A percentile compares a stretch with the other conserved stretches of the same genome.
phyloP scores from a whole-genome alignment of 2,113 vertebrate species.

The Erythrocercus mccallii region DNA sequence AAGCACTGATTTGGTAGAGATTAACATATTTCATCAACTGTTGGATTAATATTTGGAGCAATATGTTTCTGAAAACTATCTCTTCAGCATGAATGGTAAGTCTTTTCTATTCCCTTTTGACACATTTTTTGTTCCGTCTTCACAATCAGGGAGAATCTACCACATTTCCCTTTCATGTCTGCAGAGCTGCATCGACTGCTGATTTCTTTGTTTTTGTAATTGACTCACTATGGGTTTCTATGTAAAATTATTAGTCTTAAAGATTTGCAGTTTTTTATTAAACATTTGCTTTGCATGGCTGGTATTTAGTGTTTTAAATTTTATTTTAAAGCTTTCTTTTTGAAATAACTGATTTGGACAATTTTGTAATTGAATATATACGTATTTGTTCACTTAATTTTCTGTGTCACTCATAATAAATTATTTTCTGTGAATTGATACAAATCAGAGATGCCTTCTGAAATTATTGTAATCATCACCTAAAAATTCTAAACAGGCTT shows the following conservation, averaged over 20 bases:
- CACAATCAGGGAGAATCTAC: slow-evolving; percentile 20
- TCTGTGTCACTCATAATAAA: not conserved
- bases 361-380: not conserved
- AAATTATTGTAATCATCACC: not conserved
- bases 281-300: not conserved
- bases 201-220: slow-evolving; percentile 55
- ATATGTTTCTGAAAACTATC: slow-evolving; percentile 78
- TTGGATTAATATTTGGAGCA: slow-evolving; percentile 73
- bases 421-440: not conserved
- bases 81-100: slow-evolving; percentile 84
- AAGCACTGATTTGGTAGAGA: slow-evolving; percentile 62
- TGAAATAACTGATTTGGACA: not conserved
- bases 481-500: not conserved
- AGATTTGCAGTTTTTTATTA: not conserved
- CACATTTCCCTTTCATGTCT: slow-evolving; percentile 14
- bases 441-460: not conserved
- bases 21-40: slow-evolving; percentile 69
- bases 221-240: not conserved
- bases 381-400: not conserved
- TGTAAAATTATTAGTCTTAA: not conserved
- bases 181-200: slow-evolving; percentile 37
- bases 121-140: not conserved
- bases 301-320: not conserved
- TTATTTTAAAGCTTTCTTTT: not conserved
- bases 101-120: slow-evolving; percentile 61